Evolutionary conservation across 1,140 invertebrate species (phyloP), one percentile per base, ranked within the genome.

Genomic region (Hypothenemus hampei): DNA sequence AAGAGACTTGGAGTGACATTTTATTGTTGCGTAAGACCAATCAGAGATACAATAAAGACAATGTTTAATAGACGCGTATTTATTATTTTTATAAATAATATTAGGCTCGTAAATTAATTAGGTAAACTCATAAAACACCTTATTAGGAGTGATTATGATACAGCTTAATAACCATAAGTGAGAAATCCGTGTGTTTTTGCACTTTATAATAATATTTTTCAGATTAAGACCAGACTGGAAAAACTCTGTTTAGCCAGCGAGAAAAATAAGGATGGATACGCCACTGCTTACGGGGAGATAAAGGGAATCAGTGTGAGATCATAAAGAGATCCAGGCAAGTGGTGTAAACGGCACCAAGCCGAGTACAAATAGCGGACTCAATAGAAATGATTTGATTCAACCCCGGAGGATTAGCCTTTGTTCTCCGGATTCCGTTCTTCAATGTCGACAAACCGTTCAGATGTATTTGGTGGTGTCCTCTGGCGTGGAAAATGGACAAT

Each of bases 391-490:
- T 61, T 51, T 57, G 59, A 62, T 59, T 60, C 59, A 60, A 55
- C 59, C 63, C 59, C 46, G 55, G 24, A 57, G 57, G 64, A 65
- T 65, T 65, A 65, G 57, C 59, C 49, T 61, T 65, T 65, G 64
- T 62, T 55, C 51, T n/a, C 51, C 36, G 41, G 21, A 50, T 57
- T 60, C 57, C 49, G 50, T 53, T 51, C 13, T 39, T 46, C 31
- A 18, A 45, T 29, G 29, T 44, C 47, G 51, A 46, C 58, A 58
- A 62, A 61, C 57, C 60, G 58, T 63, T 60, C 46, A 18, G 16
- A 40, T 55, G 35, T 43, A 33, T 40, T 37, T 40, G 49, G 41
- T 23, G 29, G 22, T 44, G 29, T 45, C 45, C 50, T 49, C 39
- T 48, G 7, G 36, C 8, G n/a, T 18, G 26, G 16, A 39, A 50